Conservation (phyloP, 2,113 vertebrate species). For the Felis chaus region DNA sequence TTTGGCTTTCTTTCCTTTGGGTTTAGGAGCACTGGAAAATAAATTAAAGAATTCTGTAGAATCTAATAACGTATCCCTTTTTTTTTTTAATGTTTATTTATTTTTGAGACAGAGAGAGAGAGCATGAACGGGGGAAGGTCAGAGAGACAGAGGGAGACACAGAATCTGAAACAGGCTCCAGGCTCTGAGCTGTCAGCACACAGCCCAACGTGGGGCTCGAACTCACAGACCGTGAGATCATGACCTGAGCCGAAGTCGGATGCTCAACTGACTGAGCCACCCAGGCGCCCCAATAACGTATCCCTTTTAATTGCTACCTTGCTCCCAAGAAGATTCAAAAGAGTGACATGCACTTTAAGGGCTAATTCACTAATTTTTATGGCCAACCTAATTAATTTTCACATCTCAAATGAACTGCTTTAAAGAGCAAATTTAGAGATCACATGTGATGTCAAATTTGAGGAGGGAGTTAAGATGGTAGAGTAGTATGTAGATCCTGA, state of each 20-base stretch:
- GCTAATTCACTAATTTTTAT: conserved; percentile 14
- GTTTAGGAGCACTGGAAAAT: conserved; percentile 85
- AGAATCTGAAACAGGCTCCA: no score
- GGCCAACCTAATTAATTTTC: neutral
- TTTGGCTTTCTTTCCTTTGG: conserved; percentile 93
- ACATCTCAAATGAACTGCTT: conserved; percentile 9
- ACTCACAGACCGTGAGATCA: no score
- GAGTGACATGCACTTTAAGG: neutral
- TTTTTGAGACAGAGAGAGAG: no score
- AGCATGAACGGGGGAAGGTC: no score
- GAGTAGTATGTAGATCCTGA: no score
- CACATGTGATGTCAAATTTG: neutral
- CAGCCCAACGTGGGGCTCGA: no score
- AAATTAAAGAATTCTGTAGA: conserved; percentile 43
- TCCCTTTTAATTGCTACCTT: conserved; percentile 63
- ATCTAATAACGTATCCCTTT: conserved; percentile 50
- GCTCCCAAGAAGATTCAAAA: neutral
- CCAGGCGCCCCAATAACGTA: neutral
- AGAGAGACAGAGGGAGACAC: no score
- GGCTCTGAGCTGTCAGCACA: no score
- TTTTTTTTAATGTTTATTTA: neutral
- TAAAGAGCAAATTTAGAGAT: neutral
- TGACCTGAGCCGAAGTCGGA: no score
- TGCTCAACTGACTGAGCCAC: no score
- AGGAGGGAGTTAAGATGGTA: no score